Percentiles rank a stretch among this genome's conserved stretches.
These are phyloP conservation scores for Amphiura filiformis DNA, from an alignment of 35 echinoderm and acorn worm genomes.

Conservation along the genomic window DNA sequence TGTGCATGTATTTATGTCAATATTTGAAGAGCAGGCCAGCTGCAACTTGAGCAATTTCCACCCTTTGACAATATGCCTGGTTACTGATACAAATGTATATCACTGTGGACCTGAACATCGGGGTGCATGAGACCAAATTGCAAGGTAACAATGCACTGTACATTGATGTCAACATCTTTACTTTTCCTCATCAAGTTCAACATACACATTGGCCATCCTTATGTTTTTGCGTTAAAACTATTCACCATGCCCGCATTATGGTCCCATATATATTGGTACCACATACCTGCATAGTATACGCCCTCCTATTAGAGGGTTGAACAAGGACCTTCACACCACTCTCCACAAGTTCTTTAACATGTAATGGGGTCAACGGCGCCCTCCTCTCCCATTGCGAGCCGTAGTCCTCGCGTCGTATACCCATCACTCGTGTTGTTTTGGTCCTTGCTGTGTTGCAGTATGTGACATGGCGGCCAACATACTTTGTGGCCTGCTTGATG, in stretches of 20 bases:
- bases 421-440: neutral
- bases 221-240: no score
- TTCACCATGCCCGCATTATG: neutral
- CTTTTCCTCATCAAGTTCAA: no score
- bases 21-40: no score
- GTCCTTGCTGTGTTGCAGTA: neutral
- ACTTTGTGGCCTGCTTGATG: neutral
- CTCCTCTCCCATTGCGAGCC: slow-evolving; percentile 94
- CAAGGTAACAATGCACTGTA: no score
- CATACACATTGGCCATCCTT: no score
- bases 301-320: slow-evolving; percentile 84
- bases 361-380: slow-evolving; percentile 71
- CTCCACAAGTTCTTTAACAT: slow-evolving; percentile 53
- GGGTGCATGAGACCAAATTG: no score
- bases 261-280: neutral
- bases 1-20: no score
- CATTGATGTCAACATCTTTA: no score
- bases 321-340: slow-evolving; percentile 89
- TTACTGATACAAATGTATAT: no score
- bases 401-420: slow-evolving; percentile 81
- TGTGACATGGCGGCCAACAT: neutral
- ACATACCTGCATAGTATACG: slow-evolving; percentile 91
- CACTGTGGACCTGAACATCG: no score
- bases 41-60: no score
- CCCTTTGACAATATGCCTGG: no score